Evolutionary conservation across 2,113 vertebrate species (phyloP).

Genomic region (Stomatorhinus ivindoensis): DNA sequence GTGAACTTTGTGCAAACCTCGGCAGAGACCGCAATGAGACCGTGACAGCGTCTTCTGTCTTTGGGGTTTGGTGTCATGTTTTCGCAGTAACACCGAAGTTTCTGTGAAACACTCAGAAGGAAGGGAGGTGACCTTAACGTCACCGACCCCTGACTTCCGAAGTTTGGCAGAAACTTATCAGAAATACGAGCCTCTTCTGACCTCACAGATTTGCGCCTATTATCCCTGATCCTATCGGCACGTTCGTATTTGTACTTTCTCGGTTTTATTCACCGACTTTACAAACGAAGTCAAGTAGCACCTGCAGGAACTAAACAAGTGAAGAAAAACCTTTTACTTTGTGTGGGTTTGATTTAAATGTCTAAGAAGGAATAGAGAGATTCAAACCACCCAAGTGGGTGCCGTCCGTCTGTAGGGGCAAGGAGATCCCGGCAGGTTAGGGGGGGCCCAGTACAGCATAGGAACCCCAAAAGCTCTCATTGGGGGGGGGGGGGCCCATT

Average conservation of each 20-base stretch:
- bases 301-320: not conserved
- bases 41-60: not conserved
- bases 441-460: not conserved
- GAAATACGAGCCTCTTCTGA: not conserved
- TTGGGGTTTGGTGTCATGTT: not conserved
- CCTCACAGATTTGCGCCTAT: not conserved
- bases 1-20: slow-evolving; percentile 10
- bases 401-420: not conserved
- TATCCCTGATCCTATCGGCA: not conserved
- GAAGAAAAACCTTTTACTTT: not conserved
- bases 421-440: not conserved
- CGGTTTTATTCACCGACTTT: not conserved
- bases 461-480: not conserved
- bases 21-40: not conserved
- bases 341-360: not conserved
- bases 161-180: not conserved
- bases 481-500: not conserved
- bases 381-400: not conserved
- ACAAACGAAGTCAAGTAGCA: not conserved
- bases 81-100: not conserved
- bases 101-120: not conserved
- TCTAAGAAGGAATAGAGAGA: not conserved
- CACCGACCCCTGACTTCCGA: not conserved
- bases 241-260: not conserved
- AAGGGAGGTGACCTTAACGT: not conserved